Evolutionary conservation across 1,140 invertebrate genomes (phyloP).

Genomic region (Polypedilum pembai): DNA sequence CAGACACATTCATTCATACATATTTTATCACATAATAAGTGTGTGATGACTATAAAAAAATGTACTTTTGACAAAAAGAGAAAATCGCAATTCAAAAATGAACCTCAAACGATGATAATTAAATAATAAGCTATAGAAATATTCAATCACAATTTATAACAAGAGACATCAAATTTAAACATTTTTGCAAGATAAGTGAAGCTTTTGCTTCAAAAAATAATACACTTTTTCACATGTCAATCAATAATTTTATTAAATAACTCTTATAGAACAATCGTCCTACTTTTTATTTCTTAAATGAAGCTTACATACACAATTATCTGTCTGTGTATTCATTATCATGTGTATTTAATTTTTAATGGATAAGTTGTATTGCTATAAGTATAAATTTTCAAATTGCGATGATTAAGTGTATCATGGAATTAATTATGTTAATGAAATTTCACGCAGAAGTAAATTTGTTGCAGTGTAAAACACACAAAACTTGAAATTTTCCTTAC

Average conservation of each 20-base stretch:
- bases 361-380: not conserved
- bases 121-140: not conserved
- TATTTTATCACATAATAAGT: too few species aligned
- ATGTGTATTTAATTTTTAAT: constrained; percentile 3
- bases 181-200: not conserved
- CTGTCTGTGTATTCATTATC: not conserved
- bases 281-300: too few species aligned
- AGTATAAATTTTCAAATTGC: not conserved
- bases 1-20: too few species aligned
- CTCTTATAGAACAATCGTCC: too few species aligned
- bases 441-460: not conserved
- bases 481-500: not conserved
- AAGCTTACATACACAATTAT: not conserved
- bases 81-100: constrained; percentile 10
- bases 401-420: constrained; percentile 1
- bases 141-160: not conserved
- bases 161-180: not conserved
- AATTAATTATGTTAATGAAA: not conserved
- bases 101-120: constrained; percentile 9
- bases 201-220: not conserved
- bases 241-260: too few species aligned
- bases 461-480: constrained; percentile 26
- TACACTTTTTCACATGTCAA: too few species aligned
- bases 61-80: not conserved
- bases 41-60: too few species aligned